Base-by-base conservation (phyloP, 2,797 vertebrate species). In the Protonibea diacanthus region DNA sequence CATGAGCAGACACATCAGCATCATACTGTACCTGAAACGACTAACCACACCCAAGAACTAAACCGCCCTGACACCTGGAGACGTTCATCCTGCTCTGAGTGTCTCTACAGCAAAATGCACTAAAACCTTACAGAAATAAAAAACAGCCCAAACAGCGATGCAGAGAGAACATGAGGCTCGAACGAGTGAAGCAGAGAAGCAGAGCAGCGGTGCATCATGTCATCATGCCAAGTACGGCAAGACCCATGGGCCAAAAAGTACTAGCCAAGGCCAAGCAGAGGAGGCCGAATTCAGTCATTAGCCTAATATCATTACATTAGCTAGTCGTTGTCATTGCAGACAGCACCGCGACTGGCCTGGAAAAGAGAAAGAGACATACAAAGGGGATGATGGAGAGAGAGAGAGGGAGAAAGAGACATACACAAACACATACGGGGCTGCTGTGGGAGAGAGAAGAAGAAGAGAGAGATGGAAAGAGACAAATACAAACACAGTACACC, bases 261-360 rank as follows among this genome's bases (percentile, higher is more conserved):
- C 64, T 47, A 92, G 89, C 87, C 80, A 85, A 85, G 77, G 76
- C 81, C 89, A 88, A 93, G 91, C 92, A 88, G 70, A 78, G 27
- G 62, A 78, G 80, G 83, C 80, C 78, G 2, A 73, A 76, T 74
- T 91, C 76, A 81, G 67, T 74, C 56, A 73, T 83, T 86, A 88
- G 71, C 82, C 88, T 90, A 84, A 78, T 74, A 64, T 88, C 84
- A 92, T 94, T 94, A 94, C 93, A 89, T 93, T 82, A 91, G 86
- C 91, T 91, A 91, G 91, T 23, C 55, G 89, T 81, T 85, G 90
- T 92, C 91, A 88, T 82, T 83, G 90, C 85, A 89, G 93, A 83
- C 84, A 85, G 86, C 84, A 78, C 83, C 65, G 51, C 51, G 59
- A 82, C 84, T 74, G 87, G 88, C 87, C 92, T 93, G 89, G 79